Conservation (phyloP, 1,140 invertebrate genomes). For the Bombus consobrinus region DNA sequence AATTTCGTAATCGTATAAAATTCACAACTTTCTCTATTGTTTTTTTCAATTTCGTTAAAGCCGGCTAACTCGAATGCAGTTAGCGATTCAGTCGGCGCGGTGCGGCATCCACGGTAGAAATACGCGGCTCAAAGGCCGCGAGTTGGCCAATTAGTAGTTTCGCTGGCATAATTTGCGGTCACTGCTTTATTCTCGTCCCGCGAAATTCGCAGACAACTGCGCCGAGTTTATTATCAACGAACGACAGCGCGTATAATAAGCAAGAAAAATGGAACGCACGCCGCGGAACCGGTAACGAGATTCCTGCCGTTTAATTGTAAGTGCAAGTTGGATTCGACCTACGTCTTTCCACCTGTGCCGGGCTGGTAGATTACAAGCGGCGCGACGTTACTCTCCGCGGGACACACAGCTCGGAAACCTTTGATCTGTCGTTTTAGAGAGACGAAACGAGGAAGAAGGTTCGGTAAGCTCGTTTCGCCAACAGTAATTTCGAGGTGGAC, state of each 20-base stretch:
- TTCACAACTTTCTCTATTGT: not conserved
- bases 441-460: not conserved
- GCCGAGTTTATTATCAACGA: not conserved
- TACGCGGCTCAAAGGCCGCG: slow-evolving; percentile 15
- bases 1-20: not conserved
- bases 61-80: not conserved
- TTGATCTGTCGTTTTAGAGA: slow-evolving; percentile 39
- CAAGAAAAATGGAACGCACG: slow-evolving; percentile 11
- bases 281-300: slow-evolving; percentile 7
- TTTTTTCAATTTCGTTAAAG: not conserved
- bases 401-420: not conserved
- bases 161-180: slow-evolving; percentile 30
- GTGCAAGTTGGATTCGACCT: not conserved
- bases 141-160: slow-evolving; percentile 51
- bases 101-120: not conserved
- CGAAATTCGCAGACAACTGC: not conserved
- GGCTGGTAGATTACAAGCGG: not conserved
- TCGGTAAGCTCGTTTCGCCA: slow-evolving; percentile 30
- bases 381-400: not conserved
- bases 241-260: slow-evolving; percentile 7
- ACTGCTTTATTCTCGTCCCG: not conserved
- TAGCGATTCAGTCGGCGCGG: not conserved
- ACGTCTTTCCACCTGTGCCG: not conserved
- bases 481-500: slow-evolving; percentile 44
- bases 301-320: not conserved